Evolutionary conservation across 2,797 vertebrate genomes (phyloP), one percentile per base, ranked within the genome.

Genomic region (Danio aesculapii): DNA sequence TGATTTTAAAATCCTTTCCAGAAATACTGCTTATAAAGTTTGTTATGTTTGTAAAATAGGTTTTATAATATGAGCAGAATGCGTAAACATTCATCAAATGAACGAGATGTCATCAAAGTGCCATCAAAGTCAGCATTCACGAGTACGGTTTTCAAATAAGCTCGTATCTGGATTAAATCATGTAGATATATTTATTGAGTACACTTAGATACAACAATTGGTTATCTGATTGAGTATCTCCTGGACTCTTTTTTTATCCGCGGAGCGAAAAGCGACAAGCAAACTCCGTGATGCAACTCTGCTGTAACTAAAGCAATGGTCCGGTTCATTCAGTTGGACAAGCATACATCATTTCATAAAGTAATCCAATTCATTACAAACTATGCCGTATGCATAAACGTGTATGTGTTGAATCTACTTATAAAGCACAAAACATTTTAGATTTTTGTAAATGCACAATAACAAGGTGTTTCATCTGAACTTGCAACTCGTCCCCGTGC

Each of bases 251-350:
- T 86, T 73, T 81, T 79, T 87, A 55, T 62, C 68, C 49, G 67
- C 75, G 53, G 53, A 66, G 52, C 49, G 53, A 77, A 78, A 76
- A 83, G 76, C 67, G 62, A 83, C 82, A 75, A 84, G 74, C 76
- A 85, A 87, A 88, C 81, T 87, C 84, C 83, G 86, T 89, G 88
- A 88, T 88, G 88, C 88, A 88, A 89, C 79, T 84, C 78, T 70
- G 69, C 75, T 88, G 87, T 84, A 89, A 89, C 71, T 49, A 49
- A 43, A 70, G 78, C 50, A 80, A 80, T 73, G 78, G 69, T 72
- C 58, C 69, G 69, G 17, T 79, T 66, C 19, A 55, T 55, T 77
- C 46, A 63, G 77, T 12, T 39, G 41, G 67, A 69, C 57, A 68
- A 49, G 19, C 70, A 44, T 76, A 46, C 69, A 73, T 73, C 77